phyloP scores from a whole-genome alignment of 2,113 vertebrate species.

The Lycaon pictus region DNA sequence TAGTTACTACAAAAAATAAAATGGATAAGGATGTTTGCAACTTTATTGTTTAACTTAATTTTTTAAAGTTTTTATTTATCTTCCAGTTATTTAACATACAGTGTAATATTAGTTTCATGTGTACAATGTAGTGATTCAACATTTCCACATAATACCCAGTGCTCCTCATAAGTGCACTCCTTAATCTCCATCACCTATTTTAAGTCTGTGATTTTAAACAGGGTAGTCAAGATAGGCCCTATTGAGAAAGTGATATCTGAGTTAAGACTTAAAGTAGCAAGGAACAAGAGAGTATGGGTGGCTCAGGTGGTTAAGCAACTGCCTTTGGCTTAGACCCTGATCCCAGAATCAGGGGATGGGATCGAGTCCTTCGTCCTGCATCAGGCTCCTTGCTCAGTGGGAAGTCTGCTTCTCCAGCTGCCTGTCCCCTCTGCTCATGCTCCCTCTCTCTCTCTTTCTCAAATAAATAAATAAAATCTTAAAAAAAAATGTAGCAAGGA shows the following conservation, averaged over 20 bases:
- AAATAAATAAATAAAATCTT: background rate
- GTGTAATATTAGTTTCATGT: background rate
- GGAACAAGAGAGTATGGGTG: background rate
- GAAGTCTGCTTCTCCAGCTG: background rate
- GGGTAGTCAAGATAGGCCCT: background rate
- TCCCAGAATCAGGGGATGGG: background rate
- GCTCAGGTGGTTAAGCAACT: background rate
- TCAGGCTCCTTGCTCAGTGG: background rate
- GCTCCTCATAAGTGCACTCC: background rate
- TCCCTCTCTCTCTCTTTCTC: background rate
- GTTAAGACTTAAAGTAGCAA: background rate
- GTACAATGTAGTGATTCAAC: background rate
- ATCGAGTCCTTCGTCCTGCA: background rate
- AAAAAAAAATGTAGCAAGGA: background rate
- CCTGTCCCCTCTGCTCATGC: background rate
- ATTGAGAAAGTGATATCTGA: background rate
- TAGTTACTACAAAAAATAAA: slow-evolving; percentile 7
- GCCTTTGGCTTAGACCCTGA: background rate
- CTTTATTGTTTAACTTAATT: slow-evolving; percentile 13
- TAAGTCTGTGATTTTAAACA: slow-evolving; percentile 42
- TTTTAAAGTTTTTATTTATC: background rate
- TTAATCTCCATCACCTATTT: background rate
- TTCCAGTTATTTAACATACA: background rate
- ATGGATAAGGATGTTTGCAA: background rate
- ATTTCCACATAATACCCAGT: background rate